Percentiles rank a stretch among this genome's conserved stretches.
Evolutionary conservation across 1,140 invertebrate species (phyloP).

Genomic region (Gyrodactylus bullatarudis): DNA sequence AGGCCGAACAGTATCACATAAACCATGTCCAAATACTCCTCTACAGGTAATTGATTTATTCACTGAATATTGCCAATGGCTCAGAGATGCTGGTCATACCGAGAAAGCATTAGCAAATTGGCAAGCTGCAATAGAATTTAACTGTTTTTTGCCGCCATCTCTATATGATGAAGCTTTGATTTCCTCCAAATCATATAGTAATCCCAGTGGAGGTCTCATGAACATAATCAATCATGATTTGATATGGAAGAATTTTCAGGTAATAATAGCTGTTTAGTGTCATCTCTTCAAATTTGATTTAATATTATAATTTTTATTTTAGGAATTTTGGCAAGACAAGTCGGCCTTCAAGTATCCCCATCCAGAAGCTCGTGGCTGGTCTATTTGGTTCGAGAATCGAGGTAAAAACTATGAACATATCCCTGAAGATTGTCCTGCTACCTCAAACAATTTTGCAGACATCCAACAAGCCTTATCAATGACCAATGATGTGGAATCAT

Average conservation of each 20-base stretch:
- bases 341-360: neutral
- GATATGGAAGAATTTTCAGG: neutral
- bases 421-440: too few relatives aligned
- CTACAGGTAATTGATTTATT: constrained; percentile 16
- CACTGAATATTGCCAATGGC: constrained; percentile 16
- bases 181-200: neutral
- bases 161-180: constrained; percentile 10
- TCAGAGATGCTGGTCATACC: constrained; percentile 18
- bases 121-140: constrained; percentile 23
- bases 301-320: too few relatives aligned
- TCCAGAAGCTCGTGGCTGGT: neutral
- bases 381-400: neutral
- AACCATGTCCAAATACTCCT: neutral
- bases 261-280: too few relatives aligned
- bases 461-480: too few relatives aligned
- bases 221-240: neutral
- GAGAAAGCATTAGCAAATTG: constrained; percentile 21
- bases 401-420: neutral
- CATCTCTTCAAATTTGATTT: too few relatives aligned
- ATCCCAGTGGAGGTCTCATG: neutral
- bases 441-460: too few relatives aligned
- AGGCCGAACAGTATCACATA: neutral
- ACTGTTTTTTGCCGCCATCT: constrained; percentile 16
- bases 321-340: neutral
- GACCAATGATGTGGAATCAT: too few relatives aligned